Conservation (phyloP, 2,113 vertebrate genomes). For the Pelmatolapia mariae region DNA sequence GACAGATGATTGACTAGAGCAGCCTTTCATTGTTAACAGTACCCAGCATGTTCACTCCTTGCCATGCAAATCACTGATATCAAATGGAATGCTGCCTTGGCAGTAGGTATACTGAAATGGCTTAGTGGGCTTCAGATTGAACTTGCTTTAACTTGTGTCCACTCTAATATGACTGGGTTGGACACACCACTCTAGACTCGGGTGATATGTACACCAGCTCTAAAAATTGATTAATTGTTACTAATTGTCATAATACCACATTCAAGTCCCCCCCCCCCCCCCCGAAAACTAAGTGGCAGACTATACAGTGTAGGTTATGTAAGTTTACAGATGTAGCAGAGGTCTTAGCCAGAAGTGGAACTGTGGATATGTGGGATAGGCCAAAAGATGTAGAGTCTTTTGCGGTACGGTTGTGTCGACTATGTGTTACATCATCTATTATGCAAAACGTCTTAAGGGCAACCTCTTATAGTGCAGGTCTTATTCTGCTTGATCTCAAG, state of each 20-base stretch:
- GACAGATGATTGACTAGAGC: not conserved
- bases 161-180: not conserved
- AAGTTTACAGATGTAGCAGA: not conserved
- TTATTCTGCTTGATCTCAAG: conserved; percentile 42
- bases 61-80: not conserved
- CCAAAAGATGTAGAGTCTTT: conserved; percentile 5
- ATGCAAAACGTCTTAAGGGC: conserved; percentile 49
- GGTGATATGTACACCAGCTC: not conserved
- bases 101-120: not conserved
- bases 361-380: not conserved
- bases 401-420: conserved; percentile 5
- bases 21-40: not conserved
- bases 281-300: not conserved
- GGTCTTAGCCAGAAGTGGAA: not conserved
- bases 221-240: not conserved
- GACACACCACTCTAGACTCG: not conserved
- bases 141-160: not conserved
- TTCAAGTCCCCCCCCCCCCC: not conserved
- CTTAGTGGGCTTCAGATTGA: not conserved
- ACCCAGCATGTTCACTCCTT: not conserved
- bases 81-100: not conserved
- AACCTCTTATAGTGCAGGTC: conserved; percentile 24
- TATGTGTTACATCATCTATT: conserved; percentile 42
- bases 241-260: not conserved
- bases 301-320: not conserved